Evolutionary conservation across 2,113 vertebrate species (phyloP).

Genomic region (Heterotis niloticus): DNA sequence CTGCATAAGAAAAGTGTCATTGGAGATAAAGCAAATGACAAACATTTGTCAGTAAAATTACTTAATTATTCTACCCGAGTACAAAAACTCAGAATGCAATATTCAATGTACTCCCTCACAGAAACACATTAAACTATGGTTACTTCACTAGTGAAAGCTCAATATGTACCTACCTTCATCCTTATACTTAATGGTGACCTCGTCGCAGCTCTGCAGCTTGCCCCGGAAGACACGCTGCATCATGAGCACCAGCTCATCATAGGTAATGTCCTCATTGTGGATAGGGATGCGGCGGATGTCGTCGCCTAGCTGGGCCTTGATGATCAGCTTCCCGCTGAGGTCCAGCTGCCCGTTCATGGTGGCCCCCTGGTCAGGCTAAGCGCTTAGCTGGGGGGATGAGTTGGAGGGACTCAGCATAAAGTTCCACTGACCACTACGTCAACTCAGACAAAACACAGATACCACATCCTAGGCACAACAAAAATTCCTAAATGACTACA

Average conservation of each 20-base stretch:
- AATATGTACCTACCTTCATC: conserved; percentile 79
- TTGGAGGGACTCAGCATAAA: background rate
- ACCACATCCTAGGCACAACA: too few relatives aligned
- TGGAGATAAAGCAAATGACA: background rate
- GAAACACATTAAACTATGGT: too few relatives aligned
- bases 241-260: conserved; percentile 97
- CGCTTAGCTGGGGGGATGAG: background rate
- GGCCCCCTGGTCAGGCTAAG: background rate
- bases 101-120: too few relatives aligned
- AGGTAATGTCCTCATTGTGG: conserved; percentile 98
- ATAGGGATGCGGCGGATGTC: conserved; percentile 97
- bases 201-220: conserved; percentile 92
- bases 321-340: conserved; percentile 96
- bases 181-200: conserved; percentile 98
- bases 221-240: conserved; percentile 98
- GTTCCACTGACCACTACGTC: background rate
- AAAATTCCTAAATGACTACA: too few relatives aligned
- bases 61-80: background rate
- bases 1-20: conserved; percentile 59
- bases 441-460: too few relatives aligned
- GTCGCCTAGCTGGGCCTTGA: conserved; percentile 96
- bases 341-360: conserved; percentile 69
- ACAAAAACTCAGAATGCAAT: background rate
- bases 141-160: too few relatives aligned
- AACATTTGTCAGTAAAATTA: background rate